Evolutionary conservation across 2,113 vertebrate species (phyloP).

Genomic region (Cranoglanis bouderius): DNA sequence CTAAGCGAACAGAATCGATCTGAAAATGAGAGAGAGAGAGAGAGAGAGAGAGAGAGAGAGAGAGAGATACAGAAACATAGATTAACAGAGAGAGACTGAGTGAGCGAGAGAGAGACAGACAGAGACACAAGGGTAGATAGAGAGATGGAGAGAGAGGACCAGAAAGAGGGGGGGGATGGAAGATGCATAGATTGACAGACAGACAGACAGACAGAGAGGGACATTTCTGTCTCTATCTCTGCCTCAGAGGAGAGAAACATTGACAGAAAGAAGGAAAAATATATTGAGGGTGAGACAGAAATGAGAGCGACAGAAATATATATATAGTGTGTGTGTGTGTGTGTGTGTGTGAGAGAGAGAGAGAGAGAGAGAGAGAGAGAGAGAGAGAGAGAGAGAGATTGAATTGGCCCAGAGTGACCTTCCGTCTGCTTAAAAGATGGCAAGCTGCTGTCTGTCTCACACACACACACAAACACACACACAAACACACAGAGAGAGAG

Average conservation of each 20-base stretch:
- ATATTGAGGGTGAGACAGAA: not conserved
- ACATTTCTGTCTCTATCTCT: too few species aligned
- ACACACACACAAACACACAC: constrained; percentile 28
- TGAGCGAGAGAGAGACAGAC: not conserved
- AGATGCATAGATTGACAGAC: not conserved
- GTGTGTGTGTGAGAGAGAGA: constrained; percentile 9
- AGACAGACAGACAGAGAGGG: not conserved
- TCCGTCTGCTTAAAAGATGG: constrained; percentile 15
- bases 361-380: not conserved
- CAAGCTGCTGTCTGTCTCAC: not conserved
- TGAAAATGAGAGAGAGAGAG: constrained; percentile 37
- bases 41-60: constrained; percentile 1
- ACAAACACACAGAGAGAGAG: not conserved
- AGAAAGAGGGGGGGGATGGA: not conserved
- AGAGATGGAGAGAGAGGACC: not conserved
- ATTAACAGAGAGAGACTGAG: not conserved
- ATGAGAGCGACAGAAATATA: not conserved
- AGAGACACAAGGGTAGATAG: not conserved
- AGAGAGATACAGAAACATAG: not conserved
- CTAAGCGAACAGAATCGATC: constrained; percentile 47
- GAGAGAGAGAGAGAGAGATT: constrained; percentile 1
- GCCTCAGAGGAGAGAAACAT: not conserved
- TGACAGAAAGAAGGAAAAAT: not conserved
- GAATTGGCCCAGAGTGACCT: constrained; percentile 15
- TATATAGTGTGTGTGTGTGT: not conserved